Evolutionary conservation across 2,113 vertebrate species (phyloP).

Genomic region (Chloroceryle aenea): DNA sequence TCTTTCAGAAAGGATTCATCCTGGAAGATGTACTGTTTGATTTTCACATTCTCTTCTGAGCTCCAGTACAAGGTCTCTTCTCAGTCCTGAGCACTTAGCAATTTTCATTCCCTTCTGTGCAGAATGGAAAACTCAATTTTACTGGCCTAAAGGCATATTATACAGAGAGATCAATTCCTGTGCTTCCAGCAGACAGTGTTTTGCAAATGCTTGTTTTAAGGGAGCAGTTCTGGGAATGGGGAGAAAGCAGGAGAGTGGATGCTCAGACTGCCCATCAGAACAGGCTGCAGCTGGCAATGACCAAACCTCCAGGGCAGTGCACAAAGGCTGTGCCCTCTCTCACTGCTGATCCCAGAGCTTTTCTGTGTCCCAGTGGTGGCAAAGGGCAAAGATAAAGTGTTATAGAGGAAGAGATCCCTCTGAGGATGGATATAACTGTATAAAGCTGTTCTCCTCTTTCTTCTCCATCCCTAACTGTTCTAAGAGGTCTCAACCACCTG

Average conservation of each 20-base stretch:
- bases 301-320: not conserved
- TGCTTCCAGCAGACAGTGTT: not conserved
- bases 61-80: not conserved
- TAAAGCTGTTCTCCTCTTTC: not conserved
- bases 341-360: not conserved
- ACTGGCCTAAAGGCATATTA: not conserved
- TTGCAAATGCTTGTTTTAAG: not conserved
- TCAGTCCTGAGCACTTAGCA: not conserved
- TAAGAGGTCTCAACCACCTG: not conserved
- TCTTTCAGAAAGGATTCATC: not conserved
- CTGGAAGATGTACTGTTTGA: not conserved
- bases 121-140: slow-evolving; percentile 17
- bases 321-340: not conserved
- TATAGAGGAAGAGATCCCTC: not conserved
- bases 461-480: not conserved
- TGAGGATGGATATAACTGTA: not conserved
- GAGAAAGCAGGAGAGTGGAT: not conserved
- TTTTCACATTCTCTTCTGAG: not conserved
- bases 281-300: not conserved
- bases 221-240: not conserved
- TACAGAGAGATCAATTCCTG: not conserved
- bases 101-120: slow-evolving; percentile 6
- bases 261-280: not conserved
- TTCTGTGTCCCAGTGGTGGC: not conserved
- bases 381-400: not conserved